A percentile compares a stretch with the other conserved stretches of the same genome.
phyloP scores from a whole-genome alignment of 2,888 invertebrate species.

The Bugulina stolonifera region DNA sequence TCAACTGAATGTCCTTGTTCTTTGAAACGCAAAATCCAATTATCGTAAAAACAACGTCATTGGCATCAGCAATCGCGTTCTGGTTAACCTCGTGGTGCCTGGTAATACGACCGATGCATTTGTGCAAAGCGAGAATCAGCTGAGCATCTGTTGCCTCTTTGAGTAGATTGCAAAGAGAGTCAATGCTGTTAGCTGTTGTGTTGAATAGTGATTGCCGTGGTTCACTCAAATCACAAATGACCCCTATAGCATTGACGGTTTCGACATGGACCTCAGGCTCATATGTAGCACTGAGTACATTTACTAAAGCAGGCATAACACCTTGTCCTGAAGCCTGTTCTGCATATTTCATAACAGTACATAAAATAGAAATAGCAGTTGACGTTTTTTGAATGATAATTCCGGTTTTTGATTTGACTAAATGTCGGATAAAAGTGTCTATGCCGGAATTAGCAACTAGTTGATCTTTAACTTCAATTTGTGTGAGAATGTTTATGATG shows the following conservation, averaged over 20 bases:
- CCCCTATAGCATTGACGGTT: constrained; percentile 40
- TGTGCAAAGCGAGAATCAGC: constrained; percentile 41
- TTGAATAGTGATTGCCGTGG: constrained; percentile 39
- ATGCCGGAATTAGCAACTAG: constrained; percentile 40
- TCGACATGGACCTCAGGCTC: constrained; percentile 42
- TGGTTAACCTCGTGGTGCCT: constrained; percentile 39
- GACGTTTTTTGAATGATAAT: constrained; percentile 39
- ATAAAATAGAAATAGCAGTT: constrained; percentile 39
- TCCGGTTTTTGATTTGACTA: constrained; percentile 16
- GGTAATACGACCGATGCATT: constrained; percentile 38
- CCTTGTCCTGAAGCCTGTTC: constrained; percentile 40
- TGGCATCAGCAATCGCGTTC: constrained; percentile 39
- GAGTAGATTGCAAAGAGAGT: constrained; percentile 52
- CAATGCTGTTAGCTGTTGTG: constrained; percentile 35
- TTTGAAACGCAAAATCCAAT: constrained; percentile 36
- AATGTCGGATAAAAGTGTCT: constrained; percentile 27
- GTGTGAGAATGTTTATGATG: constrained; percentile 41
- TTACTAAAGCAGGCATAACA: constrained; percentile 41
- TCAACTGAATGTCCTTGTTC: constrained; percentile 43
- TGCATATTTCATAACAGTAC: constrained; percentile 35
- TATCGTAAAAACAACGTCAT: constrained; percentile 39
- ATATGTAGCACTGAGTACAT: constrained; percentile 35
- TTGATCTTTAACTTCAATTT: constrained; percentile 41
- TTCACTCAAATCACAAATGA: constrained; percentile 37
- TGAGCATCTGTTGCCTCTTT: constrained; percentile 37